Percentiles rank a stretch among this genome's conserved stretches.
These are phyloP conservation scores for Microctenopoma stevenorrisi DNA, from an alignment of 2,797 vertebrate genomes.

Conservation along the genomic window DNA sequence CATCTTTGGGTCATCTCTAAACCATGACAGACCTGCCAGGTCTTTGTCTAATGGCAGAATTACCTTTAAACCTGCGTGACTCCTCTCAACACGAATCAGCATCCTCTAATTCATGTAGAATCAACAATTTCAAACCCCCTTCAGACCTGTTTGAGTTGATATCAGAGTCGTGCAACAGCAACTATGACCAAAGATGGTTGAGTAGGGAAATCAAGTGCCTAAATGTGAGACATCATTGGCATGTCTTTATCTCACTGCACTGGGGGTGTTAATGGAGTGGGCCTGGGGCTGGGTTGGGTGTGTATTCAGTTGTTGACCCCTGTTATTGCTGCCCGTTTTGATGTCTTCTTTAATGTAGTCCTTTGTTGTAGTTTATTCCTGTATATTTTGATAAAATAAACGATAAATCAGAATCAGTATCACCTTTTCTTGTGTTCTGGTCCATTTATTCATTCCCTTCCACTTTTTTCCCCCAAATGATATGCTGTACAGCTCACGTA, in stretches of 20 bases:
- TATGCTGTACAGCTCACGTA: conserved; percentile 15
- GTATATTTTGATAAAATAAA: conserved; percentile 81
- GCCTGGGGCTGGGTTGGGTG: conserved; percentile 60
- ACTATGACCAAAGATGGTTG: conserved; percentile 85
- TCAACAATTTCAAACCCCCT: conserved; percentile 46
- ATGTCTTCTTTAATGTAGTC: conserved; percentile 83
- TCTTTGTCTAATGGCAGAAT: conserved; percentile 31
- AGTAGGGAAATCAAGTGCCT: conserved; percentile 85
- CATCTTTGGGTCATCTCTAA: conserved; percentile 74
- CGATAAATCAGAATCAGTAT: conserved; percentile 37
- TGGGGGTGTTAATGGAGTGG: conserved; percentile 68
- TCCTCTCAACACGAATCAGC: conserved; percentile 33
- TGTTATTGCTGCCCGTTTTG: conserved; percentile 80
- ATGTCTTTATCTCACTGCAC: conserved; percentile 81
- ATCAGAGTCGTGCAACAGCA: conserved; percentile 64
- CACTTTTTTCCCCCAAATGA: conserved; percentile 28
- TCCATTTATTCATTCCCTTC: neutral
- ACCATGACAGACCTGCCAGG: conserved; percentile 31
- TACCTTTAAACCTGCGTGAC: conserved; percentile 6
- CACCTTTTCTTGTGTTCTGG: conserved; percentile 3
- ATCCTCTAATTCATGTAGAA: conserved; percentile 34
- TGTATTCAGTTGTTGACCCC: conserved; percentile 75
- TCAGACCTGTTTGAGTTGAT: conserved; percentile 53
- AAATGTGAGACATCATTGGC: conserved; percentile 80
- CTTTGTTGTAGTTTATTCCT: conserved; percentile 80